A percentile compares a stretch with the other conserved stretches of the same genome.
phyloP scores from a whole-genome alignment of 2,113 vertebrate species.

The Nyctibius bracteatus region DNA sequence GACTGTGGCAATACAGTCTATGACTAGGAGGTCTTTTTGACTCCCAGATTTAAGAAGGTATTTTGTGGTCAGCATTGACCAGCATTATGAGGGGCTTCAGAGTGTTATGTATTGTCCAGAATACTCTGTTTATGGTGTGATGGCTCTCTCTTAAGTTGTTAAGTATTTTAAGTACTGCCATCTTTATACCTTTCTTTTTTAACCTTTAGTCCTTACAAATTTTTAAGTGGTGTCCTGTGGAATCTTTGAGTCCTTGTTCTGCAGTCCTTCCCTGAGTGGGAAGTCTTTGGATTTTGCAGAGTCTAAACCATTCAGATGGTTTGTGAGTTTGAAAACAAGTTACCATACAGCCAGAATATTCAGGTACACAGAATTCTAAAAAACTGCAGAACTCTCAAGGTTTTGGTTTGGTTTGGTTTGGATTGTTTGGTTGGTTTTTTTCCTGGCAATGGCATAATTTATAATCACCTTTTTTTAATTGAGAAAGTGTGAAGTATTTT shows the following conservation, averaged over 20 bases:
- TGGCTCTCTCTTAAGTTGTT: background rate
- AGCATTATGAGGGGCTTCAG: background rate
- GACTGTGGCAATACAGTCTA: background rate
- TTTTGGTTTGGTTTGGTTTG: background rate
- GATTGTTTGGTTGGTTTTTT: too few species aligned
- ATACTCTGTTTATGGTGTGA: background rate
- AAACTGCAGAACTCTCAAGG: background rate
- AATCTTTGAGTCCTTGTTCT: background rate
- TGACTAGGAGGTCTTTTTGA: background rate
- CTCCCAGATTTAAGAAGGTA: background rate
- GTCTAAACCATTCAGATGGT: background rate
- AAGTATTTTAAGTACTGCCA: background rate
- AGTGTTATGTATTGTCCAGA: background rate
- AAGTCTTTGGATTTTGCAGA: background rate
- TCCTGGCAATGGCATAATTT: background rate
- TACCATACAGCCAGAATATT: background rate
- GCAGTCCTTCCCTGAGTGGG: background rate
- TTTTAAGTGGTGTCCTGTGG: background rate
- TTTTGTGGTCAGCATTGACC: background rate
- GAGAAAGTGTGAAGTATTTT: constrained; percentile 24
- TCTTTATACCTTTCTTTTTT: background rate
- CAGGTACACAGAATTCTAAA: background rate
- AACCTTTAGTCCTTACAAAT: background rate
- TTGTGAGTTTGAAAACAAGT: background rate
- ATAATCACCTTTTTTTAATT: background rate